phyloP scores from a whole-genome alignment of 1,140 invertebrate genomes.

The Habropoda laboriosa region DNA sequence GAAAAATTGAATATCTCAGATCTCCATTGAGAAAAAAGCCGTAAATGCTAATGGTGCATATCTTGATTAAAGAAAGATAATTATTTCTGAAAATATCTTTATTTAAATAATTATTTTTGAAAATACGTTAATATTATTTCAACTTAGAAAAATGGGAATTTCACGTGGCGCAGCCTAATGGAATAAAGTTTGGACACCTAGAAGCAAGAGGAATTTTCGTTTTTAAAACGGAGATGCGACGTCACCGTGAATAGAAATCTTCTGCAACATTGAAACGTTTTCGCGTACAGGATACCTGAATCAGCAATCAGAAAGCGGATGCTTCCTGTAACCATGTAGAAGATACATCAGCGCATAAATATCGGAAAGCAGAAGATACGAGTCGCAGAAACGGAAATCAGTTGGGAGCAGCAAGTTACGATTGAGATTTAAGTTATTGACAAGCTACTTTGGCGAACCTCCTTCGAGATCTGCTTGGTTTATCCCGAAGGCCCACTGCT shows the following conservation, averaged over 20 bases:
- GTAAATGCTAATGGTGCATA: too few species aligned
- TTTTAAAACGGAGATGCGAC: not conserved
- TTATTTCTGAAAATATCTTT: too few species aligned
- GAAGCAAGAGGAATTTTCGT: not conserved
- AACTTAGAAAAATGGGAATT: too few species aligned
- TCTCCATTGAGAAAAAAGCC: too few species aligned
- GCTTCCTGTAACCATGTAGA: slow-evolving; percentile 29
- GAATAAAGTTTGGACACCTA: not conserved
- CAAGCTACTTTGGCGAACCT: slow-evolving; percentile 81
- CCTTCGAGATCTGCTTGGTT: slow-evolving; percentile 74
- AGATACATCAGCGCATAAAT: slow-evolving; percentile 63
- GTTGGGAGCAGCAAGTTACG: slow-evolving; percentile 79
- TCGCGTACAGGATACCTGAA: not conserved
- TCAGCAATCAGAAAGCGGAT: slow-evolving; percentile 27
- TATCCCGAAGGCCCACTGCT: slow-evolving; percentile 78
- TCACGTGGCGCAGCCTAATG: too few species aligned
- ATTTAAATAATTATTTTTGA: too few species aligned
- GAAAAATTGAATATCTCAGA: too few species aligned
- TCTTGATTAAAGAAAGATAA: too few species aligned
- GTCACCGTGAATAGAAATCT: not conserved
- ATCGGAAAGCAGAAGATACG: slow-evolving; percentile 60
- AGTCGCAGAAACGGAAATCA: slow-evolving; percentile 77
- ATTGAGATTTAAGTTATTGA: slow-evolving; percentile 83
- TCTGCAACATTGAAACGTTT: not conserved
- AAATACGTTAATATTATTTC: too few species aligned